Base-by-base conservation (phyloP, 1,140 invertebrate genomes). In the Lepidurus couesii region DNA sequence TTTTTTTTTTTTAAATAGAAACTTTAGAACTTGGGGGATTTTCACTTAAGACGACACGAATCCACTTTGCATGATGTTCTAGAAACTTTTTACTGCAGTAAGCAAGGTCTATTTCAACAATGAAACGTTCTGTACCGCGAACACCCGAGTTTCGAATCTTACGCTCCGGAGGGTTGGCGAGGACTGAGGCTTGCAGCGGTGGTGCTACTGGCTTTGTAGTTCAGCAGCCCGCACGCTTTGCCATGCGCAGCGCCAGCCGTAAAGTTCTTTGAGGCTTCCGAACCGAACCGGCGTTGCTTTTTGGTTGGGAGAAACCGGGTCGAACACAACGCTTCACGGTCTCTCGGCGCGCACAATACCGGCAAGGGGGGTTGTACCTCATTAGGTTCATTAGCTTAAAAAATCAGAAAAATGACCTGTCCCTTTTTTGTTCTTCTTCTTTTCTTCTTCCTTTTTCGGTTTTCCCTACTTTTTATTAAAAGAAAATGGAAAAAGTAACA, bases 311-410 rank as follows among this genome's bases (percentile, higher is more conserved):
- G 34, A 34, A 34, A 34, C 34, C 34, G 34, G 34, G 34, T 34
- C 34, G 34, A 34, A 34, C 34, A 34, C 34, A 34, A 34, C 34
- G 34, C 34, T 34, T 34, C 53, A 65, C 53, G 16, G 16, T 13
- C 53, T 65, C 16, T 65, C 6, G 53, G 53, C 53, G 53, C 53
- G 53, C 53, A 16, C 53, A 13, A 16, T 65, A 65, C 53, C 53
- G 53, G 6, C 53, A 65, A 65, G 16, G 53, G 53, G 21, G 53
- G 53, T 65, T 65, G 53, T 65, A 65, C 53, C 53, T 65, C 53
- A 65, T 65, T 65, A 65, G 53, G 53, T 65, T 65, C 53, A 65
- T 65, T 65, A 65, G 53, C 53, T 65, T 2, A 21, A 65, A 65
- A 65, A 47, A 65, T n/a, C 8, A n/a, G 53, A 65, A 65, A 65